phyloP scores from a whole-genome alignment of 2,797 vertebrate species.

The Chaetophractus vellerosus region DNA sequence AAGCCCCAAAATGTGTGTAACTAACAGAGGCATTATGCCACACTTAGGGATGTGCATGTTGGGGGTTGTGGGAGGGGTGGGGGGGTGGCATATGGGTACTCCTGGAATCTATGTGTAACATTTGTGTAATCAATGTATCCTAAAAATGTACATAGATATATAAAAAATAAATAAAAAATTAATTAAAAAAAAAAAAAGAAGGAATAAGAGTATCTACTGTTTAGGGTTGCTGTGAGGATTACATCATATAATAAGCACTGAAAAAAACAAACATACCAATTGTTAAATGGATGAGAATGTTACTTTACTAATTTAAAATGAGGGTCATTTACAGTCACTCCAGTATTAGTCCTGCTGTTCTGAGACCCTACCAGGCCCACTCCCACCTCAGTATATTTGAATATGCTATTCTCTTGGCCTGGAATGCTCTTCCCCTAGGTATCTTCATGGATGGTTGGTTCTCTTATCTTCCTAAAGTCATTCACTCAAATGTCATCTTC shows the following conservation, averaged over 20 bases:
- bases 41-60: too few species aligned
- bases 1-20: too few species aligned
- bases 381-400: neutral
- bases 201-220: neutral
- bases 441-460: neutral
- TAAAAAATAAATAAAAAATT: too few species aligned
- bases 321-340: neutral
- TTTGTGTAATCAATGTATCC: too few species aligned
- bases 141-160: too few species aligned
- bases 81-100: too few species aligned
- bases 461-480: neutral
- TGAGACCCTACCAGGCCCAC: neutral
- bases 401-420: neutral
- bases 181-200: too few species aligned
- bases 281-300: slow-evolving; percentile 2
- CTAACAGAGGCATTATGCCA: too few species aligned
- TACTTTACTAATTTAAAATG: slow-evolving; percentile 20
- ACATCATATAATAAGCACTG: neutral
- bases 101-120: too few species aligned
- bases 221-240: neutral
- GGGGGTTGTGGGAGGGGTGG: too few species aligned
- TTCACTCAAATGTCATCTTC: slow-evolving; percentile 8
- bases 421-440: neutral
- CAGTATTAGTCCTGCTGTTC: neutral
- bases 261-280: neutral